These are phyloP conservation scores for Circaetus cinerascens DNA, from an alignment of 2,113 vertebrate species.

Conservation along the genomic window DNA sequence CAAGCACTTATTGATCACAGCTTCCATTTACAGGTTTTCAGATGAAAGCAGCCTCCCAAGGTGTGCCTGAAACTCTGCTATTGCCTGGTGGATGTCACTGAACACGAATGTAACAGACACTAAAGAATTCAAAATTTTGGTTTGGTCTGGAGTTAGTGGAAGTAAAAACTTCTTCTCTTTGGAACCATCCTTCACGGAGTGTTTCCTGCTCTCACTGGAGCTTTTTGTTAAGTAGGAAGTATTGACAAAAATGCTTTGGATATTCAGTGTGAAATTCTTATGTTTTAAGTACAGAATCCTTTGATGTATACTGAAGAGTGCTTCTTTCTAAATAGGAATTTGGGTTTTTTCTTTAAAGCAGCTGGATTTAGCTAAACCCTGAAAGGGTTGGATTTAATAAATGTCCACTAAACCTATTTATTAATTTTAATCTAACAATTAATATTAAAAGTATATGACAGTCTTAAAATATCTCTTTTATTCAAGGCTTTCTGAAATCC, in stretches of 20 bases:
- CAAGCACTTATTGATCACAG: background rate
- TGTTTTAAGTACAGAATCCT: background rate
- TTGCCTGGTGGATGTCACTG: background rate
- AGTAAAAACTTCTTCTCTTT: background rate
- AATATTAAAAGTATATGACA: background rate
- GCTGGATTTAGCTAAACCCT: background rate
- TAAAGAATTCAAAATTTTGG: background rate
- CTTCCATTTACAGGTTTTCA: background rate
- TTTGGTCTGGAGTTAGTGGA: background rate
- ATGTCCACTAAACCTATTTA: background rate
- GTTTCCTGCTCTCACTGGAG: background rate
- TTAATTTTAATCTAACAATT: background rate
- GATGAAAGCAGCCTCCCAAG: background rate
- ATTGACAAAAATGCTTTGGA: background rate
- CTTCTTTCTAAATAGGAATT: background rate
- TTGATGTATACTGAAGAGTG: background rate
- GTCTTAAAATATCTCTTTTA: background rate
- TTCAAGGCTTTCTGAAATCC: background rate
- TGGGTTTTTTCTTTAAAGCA: background rate
- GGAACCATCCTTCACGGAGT: background rate
- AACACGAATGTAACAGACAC: background rate
- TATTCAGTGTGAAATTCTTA: background rate
- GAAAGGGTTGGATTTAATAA: background rate
- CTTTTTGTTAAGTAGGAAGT: background rate
- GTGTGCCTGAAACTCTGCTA: background rate